Conservation (phyloP, 2,797 vertebrate genomes). For the Erethizon dorsatum region DNA sequence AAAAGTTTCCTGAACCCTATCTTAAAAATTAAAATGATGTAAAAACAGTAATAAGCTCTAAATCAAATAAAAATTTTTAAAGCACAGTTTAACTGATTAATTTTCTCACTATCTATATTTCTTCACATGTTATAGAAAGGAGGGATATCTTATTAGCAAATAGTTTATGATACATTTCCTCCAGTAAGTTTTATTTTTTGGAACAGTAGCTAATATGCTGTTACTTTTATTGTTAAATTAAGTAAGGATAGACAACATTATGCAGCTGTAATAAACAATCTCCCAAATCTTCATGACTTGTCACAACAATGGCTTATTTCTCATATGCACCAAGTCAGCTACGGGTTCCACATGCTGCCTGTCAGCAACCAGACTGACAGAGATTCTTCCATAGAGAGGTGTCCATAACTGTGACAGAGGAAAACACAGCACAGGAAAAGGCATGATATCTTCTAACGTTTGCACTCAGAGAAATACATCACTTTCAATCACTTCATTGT, state of each 20-base stretch:
- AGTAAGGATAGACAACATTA: background rate
- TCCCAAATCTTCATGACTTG: background rate
- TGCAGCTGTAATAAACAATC: slow-evolving; percentile 22
- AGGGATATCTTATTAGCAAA: slow-evolving; percentile 34
- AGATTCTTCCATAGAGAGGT: background rate
- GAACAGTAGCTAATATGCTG: background rate
- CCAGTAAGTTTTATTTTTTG: slow-evolving; percentile 56
- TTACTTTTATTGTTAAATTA: slow-evolving; percentile 42
- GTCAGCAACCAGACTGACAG: background rate
- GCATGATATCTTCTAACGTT: background rate
- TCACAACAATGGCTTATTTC: slow-evolving; percentile 13
- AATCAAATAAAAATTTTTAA: slow-evolving; percentile 50
- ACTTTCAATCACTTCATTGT: slow-evolving; percentile 9
- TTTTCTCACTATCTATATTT: background rate
- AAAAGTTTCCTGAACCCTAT: background rate
- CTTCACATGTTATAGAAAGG: background rate
- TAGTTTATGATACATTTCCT: slow-evolving; percentile 22
- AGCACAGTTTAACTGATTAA: background rate
- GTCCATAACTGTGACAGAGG: background rate
- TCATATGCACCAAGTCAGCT: background rate
- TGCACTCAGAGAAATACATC: slow-evolving; percentile 1
- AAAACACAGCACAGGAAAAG: slow-evolving; percentile 2
- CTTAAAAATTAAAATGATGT: slow-evolving; percentile 63
- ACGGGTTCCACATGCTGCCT: background rate
- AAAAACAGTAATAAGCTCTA: background rate